Evolutionary conservation across 2,888 invertebrate genomes (phyloP).

Genomic region (Penaeus monodon): DNA sequence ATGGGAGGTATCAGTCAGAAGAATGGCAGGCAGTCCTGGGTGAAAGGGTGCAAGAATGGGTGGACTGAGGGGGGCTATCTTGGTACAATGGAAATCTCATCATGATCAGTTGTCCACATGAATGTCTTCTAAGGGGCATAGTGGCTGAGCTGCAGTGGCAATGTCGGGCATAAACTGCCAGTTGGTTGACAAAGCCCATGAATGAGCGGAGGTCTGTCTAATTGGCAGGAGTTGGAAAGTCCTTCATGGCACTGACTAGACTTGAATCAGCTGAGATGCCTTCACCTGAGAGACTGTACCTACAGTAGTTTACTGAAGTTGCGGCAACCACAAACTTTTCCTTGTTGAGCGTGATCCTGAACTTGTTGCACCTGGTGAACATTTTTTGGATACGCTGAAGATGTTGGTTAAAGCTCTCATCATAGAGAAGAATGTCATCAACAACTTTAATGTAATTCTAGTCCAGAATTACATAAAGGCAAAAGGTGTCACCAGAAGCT

Average conservation of each 20-base stretch:
- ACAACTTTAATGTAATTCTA: too few relatives aligned
- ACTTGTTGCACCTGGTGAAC: too few relatives aligned
- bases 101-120: too few relatives aligned
- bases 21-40: neutral
- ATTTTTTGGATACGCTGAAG: too few relatives aligned
- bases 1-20: neutral
- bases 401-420: neutral
- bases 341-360: too few relatives aligned
- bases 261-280: conserved; percentile 3
- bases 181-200: conserved; percentile 13
- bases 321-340: conserved; percentile 2
- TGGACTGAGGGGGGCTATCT: neutral
- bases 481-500: too few relatives aligned
- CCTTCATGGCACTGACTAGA: neutral
- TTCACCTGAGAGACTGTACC: neutral
- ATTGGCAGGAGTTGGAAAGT: conserved; percentile 17
- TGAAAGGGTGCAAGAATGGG: too few relatives aligned
- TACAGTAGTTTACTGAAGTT: neutral
- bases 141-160: too few relatives aligned
- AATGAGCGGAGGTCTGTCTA: neutral
- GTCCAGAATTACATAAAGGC: too few relatives aligned
- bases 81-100: too few relatives aligned
- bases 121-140: too few relatives aligned
- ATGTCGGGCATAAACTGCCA: too few relatives aligned
- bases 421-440: neutral